A percentile compares a stretch with the other conserved stretches of the same genome.
These are phyloP conservation scores for Hemaris fuciformis DNA, from an alignment of 2,888 invertebrate genomes.

Conservation along the genomic window DNA sequence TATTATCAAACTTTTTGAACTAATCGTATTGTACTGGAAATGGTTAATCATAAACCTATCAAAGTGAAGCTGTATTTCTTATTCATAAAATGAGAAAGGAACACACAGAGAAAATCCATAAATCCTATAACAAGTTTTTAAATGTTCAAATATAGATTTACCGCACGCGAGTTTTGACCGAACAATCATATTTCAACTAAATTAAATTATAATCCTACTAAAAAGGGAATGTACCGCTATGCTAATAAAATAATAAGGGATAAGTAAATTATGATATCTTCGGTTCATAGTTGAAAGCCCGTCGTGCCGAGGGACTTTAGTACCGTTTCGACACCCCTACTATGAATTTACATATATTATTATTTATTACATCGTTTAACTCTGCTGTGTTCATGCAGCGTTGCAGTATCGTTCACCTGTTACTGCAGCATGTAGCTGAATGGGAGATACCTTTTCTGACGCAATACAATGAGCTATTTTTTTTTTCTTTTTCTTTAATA, in stretches of 20 bases:
- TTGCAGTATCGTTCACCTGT: no score
- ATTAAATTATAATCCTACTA: conserved; percentile 5
- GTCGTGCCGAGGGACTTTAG: conserved; percentile 25
- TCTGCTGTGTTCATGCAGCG: no score
- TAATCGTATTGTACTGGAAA: no score
- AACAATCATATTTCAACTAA: conserved; percentile 5
- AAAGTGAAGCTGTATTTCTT: background rate
- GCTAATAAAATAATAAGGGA: conserved; percentile 17
- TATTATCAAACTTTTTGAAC: no score
- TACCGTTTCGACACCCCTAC: conserved; percentile 25
- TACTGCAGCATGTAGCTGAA: no score
- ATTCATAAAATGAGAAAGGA: background rate
- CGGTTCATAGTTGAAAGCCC: conserved; percentile 27
- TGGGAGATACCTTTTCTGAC: no score
- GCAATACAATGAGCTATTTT: no score
- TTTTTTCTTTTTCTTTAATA: no score
- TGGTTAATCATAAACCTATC: background rate
- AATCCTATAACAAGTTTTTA: background rate
- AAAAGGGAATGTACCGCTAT: conserved; percentile 10
- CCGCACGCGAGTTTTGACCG: background rate
- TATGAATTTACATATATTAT: conserved; percentile 8
- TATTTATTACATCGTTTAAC: background rate
- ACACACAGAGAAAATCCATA: background rate
- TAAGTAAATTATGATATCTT: conserved; percentile 42
- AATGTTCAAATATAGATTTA: conserved; percentile 4